phyloP scores from a whole-genome alignment of 2,113 vertebrate genomes.

The Chiloscyllium plagiosum region DNA sequence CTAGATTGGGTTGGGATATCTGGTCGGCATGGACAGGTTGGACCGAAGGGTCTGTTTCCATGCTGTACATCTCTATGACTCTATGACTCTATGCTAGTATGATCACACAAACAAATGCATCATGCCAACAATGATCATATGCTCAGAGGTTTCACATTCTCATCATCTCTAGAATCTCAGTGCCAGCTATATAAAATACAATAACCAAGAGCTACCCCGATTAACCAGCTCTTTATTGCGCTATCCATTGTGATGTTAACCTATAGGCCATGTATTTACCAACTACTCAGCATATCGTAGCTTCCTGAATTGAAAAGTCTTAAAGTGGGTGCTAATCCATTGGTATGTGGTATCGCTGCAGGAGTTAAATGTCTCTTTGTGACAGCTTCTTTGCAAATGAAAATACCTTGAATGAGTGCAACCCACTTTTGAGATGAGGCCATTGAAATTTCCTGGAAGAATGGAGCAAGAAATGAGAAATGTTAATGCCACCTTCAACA shows the following conservation, averaged over 20 bases:
- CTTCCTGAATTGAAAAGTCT: neutral
- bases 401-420: neutral
- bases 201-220: neutral
- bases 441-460: neutral
- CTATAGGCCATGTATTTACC: neutral
- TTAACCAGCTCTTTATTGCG: neutral
- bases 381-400: neutral
- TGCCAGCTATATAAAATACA: neutral
- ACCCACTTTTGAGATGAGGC: slow-evolving; percentile 4
- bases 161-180: neutral
- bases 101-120: no score
- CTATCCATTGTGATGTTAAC: neutral
- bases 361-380: neutral
- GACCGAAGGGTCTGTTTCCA: no score
- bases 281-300: neutral
- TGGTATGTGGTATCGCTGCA: no score
- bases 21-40: no score
- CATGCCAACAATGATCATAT: neutral
- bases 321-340: neutral
- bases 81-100: no score
- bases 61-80: no score
- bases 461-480: neutral
- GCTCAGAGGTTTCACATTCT: neutral
- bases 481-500: neutral
- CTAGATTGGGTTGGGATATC: no score